A percentile compares a stretch with the other conserved stretches of the same genome.
phyloP scores from a whole-genome alignment of 2,797 vertebrate species.

The Mus caroli region DNA sequence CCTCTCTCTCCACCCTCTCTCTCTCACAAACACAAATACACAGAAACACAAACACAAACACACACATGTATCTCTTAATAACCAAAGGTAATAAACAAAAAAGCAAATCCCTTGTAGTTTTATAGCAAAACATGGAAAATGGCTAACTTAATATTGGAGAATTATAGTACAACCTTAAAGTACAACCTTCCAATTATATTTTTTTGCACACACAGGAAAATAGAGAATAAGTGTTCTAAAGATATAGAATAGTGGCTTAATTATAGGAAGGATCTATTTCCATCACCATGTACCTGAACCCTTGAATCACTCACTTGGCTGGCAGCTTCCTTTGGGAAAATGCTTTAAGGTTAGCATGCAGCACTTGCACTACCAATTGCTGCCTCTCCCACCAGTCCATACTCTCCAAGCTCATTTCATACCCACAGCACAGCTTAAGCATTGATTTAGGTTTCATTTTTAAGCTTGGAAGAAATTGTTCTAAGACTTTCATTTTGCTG shows the following conservation, averaged over 20 bases:
- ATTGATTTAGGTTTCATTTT: neutral
- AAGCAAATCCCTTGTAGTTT: neutral
- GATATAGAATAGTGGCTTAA: neutral
- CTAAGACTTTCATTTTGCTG: neutral
- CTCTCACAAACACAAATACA: neutral
- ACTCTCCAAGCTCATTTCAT: neutral
- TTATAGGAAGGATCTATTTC: neutral
- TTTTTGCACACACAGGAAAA: neutral
- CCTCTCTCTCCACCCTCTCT: neutral
- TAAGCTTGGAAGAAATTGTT: constrained; percentile 1
- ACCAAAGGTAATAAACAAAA: neutral
- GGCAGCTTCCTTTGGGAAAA: neutral
- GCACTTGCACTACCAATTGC: neutral
- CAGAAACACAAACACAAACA: neutral
- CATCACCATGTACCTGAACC: neutral
- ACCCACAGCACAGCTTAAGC: neutral
- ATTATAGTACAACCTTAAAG: neutral
- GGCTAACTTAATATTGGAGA: neutral
- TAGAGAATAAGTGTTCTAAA: neutral
- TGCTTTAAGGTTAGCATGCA: neutral
- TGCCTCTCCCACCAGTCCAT: neutral
- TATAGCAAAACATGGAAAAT: neutral
- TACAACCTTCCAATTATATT: neutral
- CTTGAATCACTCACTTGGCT: neutral
- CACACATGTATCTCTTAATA: neutral